A percentile compares a stretch with the other conserved stretches of the same genome.
phyloP scores from a whole-genome alignment of 2,797 vertebrate genomes.

The Bovichtus diacanthus region DNA sequence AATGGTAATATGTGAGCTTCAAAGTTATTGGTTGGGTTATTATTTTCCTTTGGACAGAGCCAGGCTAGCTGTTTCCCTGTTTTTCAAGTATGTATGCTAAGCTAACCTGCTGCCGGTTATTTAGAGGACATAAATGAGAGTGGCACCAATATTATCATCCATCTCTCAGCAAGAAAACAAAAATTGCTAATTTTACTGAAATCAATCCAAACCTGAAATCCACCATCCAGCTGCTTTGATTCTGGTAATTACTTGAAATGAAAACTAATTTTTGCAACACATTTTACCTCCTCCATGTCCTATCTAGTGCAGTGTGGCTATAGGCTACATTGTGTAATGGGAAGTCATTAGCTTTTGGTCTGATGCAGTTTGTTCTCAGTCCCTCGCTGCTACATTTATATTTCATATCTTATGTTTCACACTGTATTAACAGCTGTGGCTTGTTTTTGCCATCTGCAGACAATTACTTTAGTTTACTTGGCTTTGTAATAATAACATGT shows the following conservation, averaged over 20 bases:
- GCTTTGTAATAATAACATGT: slow-evolving; percentile 87
- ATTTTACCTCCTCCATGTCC: slow-evolving; percentile 51
- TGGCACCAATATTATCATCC: background rate
- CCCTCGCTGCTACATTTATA: slow-evolving; percentile 85
- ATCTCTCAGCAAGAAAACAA: background rate
- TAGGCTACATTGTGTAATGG: slow-evolving; percentile 78
- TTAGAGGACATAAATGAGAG: background rate
- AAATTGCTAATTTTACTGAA: slow-evolving; percentile 43
- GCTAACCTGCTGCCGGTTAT: background rate
- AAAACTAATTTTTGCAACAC: slow-evolving; percentile 49
- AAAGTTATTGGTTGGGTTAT: background rate
- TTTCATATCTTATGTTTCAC: slow-evolving; percentile 88
- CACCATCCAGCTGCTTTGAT: slow-evolving; percentile 52
- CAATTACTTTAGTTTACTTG: slow-evolving; percentile 86
- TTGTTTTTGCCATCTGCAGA: slow-evolving; percentile 89
- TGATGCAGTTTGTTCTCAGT: slow-evolving; percentile 81
- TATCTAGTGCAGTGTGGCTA: slow-evolving; percentile 68
- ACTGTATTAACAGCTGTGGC: slow-evolving; percentile 87
- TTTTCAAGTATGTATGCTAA: slow-evolving; percentile 1
- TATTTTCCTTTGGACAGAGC: background rate
- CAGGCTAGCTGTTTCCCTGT: background rate
- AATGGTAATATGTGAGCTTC: background rate
- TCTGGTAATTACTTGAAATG: slow-evolving; percentile 64
- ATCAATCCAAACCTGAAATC: slow-evolving; percentile 39
- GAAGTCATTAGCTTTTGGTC: slow-evolving; percentile 82